Evolutionary conservation across 2,888 invertebrate species (phyloP), one percentile per base, ranked within the genome.

Genomic region (Hydrotaea diabolus): DNA sequence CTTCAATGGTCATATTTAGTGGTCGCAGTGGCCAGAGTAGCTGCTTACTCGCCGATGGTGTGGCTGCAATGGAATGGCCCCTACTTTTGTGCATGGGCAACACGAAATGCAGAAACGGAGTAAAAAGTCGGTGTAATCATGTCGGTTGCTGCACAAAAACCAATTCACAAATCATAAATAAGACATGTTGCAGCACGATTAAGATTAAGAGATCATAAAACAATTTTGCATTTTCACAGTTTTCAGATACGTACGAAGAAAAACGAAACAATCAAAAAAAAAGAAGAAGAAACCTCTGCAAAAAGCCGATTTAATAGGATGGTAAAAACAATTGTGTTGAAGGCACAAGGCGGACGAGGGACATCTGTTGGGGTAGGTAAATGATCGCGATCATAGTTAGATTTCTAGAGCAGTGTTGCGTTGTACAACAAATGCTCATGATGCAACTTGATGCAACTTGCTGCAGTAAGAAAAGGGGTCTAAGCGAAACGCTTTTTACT

Each of bases 131-230:
- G 75, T 85, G 82, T 88, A 90, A 90, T 90, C 88, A 83, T 85
- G 86, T 86, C 82, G 86, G 80, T 90, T 89, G 89, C 89, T 89
- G 89, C 90, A 89, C 89, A 90, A 90, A 90, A 90, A 88, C 84
- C 88, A 90, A 90, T 90, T 90, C 90, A 90, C 90, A 90, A 90
- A 90, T 90, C 90, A 90, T 90, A 90, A 90, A 90, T 90, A 90
- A 90, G 89, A 88, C 88, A 89, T 89, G 88, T 87, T 87, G 88
- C 86, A 82, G 83, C 86, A 86, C 86, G 82, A 85, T 85, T 82
- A 82, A 85, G 86, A 86, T 86, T 86, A 86, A 86, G 86, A 86
- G 83, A 86, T 86, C 86, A 86, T 86, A 86, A 86, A 86, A 84
- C 83, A 86, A 86, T 86, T 86, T 86, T 86, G 85, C 85, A 86